Base-by-base conservation (phyloP, 2,888 invertebrate species). In the Hybos culiciformis region DNA sequence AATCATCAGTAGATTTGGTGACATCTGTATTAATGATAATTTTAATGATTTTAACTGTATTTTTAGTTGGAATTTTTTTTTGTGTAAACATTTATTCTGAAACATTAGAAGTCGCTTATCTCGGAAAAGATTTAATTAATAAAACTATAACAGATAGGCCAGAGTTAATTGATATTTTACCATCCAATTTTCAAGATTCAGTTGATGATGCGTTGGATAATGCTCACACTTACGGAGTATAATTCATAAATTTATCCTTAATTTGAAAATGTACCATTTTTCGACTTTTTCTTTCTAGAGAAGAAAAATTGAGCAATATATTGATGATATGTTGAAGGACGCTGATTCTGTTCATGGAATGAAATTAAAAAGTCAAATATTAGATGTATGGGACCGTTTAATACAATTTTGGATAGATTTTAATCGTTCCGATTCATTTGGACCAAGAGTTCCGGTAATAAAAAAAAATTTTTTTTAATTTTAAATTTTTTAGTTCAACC, bases 331-430 rank as follows among this genome's bases (percentile, higher is more conserved):
- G 54, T 72, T 91, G 42, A 80, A 79, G 60, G 85, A 84, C 54
- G 80, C 85, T 2, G 84, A 87, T 57, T 77, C 81, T 0, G 74
- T 75, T 20, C 88, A 88, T 64, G 81, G 85, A 31, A 77, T 78
- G 21, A 80, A 83, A 46, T 71, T 94, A 31, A 93, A 94, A 60
- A 77, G 79, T 48, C 91, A 93, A 66, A 80, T 92, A 2, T 68
- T 94, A 31, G 90, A 91, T 62, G 71, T 96, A 15, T 94, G 92
- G 90, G 94, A 94, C 66, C 73, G 88, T 46, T 75, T 93, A 36
- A 94, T 94, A 66, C 87, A 92, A 65, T 83, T 86, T 46, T 92
- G 88, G 88, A 82, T 90, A 66, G 80, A 83, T 57, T 77, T 81
- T 0, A 74, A 75, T 51, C 66, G 67, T 43, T 60, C 62, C 11